phyloP scores from a whole-genome alignment of 1,140 invertebrate genomes.

The Sinonovacula constricta region DNA sequence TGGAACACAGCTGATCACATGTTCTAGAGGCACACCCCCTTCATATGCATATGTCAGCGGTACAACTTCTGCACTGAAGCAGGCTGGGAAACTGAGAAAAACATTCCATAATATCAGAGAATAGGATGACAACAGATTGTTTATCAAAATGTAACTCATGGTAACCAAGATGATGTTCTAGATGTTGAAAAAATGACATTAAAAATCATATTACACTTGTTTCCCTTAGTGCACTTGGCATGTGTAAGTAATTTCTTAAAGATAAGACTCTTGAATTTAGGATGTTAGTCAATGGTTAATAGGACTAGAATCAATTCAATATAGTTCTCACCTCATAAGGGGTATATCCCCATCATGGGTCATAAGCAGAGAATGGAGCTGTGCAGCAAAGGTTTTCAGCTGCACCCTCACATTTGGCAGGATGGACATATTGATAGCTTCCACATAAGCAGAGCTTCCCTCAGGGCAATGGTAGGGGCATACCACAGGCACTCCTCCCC shows the following conservation, averaged over 20 bases:
- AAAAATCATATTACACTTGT: too few species aligned
- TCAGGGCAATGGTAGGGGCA: slow-evolving; percentile 79
- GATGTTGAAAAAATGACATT: too few species aligned
- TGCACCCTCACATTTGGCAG: slow-evolving; percentile 87
- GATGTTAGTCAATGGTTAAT: too few species aligned
- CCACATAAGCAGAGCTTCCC: slow-evolving; percentile 67
- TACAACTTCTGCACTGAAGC: slow-evolving; percentile 87
- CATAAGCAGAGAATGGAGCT: slow-evolving; percentile 84
- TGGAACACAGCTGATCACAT: slow-evolving; percentile 90
- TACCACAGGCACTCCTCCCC: slow-evolving; percentile 75
- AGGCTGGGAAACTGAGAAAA: slow-evolving; percentile 86
- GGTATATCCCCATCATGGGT: slow-evolving; percentile 86
- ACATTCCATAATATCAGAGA: too few species aligned
- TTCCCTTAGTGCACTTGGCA: too few species aligned
- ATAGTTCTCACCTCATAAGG: slow-evolving; percentile 83
- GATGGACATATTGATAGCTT: slow-evolving; percentile 71
- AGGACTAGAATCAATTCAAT: too few species aligned
- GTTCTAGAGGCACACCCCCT: slow-evolving; percentile 89
- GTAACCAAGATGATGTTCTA: too few species aligned
- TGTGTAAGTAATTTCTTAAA: too few species aligned
- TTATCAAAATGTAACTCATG: background rate
- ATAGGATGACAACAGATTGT: background rate
- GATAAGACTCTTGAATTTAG: too few species aligned
- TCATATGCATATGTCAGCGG: slow-evolving; percentile 74
- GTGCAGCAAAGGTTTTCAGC: slow-evolving; percentile 83